phyloP scores from a whole-genome alignment of 2,113 vertebrate species.

The Menura novaehollandiae region DNA sequence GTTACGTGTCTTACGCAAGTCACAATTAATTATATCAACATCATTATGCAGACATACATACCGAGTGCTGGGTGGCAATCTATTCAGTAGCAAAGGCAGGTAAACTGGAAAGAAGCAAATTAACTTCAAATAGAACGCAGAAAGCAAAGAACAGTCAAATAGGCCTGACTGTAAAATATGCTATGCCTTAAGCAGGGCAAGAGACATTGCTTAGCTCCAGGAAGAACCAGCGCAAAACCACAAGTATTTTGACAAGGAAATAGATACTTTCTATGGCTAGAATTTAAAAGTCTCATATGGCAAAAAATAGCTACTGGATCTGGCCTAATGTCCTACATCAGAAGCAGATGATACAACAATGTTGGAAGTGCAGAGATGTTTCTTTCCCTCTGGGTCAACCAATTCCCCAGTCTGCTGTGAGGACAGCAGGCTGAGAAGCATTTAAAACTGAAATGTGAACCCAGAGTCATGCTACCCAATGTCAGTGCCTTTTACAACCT shows the following conservation, averaged over 20 bases:
- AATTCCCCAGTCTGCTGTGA: not conserved
- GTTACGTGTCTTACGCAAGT: not conserved
- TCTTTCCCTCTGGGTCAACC: not conserved
- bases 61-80: not conserved
- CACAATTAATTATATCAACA: not conserved
- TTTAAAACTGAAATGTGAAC: not conserved
- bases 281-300: not conserved
- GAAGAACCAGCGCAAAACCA: not conserved
- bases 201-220: not conserved
- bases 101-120: not conserved
- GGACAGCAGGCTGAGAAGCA: not conserved
- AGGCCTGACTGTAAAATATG: not conserved
- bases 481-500: not conserved
- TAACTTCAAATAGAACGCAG: not conserved
- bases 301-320: not conserved
- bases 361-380: not conserved
- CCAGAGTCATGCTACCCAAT: not conserved
- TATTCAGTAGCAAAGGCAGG: not conserved
- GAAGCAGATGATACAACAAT: not conserved
- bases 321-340: not conserved
- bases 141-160: not conserved
- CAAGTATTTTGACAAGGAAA: not conserved
- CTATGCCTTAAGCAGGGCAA: not conserved
- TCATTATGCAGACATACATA: not conserved
- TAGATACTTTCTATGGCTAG: not conserved